Percentiles rank a stretch among this genome's conserved stretches.
These are phyloP conservation scores for Alentia gelatinosa DNA, from an alignment of 2,888 invertebrate species.

Conservation along the genomic window DNA sequence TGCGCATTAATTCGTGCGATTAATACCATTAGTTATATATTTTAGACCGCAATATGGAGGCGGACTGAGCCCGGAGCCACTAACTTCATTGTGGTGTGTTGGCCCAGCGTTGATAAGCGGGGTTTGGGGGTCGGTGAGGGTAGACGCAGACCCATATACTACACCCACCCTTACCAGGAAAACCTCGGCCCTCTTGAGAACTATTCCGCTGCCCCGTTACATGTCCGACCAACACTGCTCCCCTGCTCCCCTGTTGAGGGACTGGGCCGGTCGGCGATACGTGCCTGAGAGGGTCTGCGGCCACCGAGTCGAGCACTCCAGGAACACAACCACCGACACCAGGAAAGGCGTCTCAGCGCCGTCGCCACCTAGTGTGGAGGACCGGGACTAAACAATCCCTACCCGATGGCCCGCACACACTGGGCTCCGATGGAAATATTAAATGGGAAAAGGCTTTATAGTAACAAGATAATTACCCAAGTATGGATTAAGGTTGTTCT, in stretches of 20 bases:
- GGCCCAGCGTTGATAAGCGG: too few relatives aligned
- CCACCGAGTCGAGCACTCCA: not conserved
- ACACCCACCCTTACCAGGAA: not conserved
- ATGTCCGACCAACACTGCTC: too few relatives aligned
- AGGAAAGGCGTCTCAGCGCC: not conserved
- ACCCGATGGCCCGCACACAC: too few relatives aligned
- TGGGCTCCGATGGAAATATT: too few relatives aligned
- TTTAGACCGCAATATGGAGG: too few relatives aligned
- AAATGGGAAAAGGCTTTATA: too few relatives aligned
- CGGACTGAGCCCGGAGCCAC: too few relatives aligned
- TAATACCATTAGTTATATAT: too few relatives aligned
- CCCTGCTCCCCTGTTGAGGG: not conserved
- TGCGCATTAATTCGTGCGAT: too few relatives aligned
- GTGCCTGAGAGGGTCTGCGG: not conserved
- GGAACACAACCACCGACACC: not conserved
- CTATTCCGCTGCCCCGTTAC: not conserved
- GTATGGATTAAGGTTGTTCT: too few relatives aligned
- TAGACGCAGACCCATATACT: constrained; percentile 8
- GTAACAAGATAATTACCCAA: too few relatives aligned
- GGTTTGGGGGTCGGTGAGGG: not conserved
- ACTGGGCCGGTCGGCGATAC: not conserved
- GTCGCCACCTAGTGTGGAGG: not conserved
- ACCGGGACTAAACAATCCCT: not conserved
- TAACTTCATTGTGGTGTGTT: too few relatives aligned
- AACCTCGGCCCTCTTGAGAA: not conserved